These are phyloP conservation scores for Syngnathus rostellatus DNA, from an alignment of 2,797 vertebrate genomes.

Conservation along the genomic window DNA sequence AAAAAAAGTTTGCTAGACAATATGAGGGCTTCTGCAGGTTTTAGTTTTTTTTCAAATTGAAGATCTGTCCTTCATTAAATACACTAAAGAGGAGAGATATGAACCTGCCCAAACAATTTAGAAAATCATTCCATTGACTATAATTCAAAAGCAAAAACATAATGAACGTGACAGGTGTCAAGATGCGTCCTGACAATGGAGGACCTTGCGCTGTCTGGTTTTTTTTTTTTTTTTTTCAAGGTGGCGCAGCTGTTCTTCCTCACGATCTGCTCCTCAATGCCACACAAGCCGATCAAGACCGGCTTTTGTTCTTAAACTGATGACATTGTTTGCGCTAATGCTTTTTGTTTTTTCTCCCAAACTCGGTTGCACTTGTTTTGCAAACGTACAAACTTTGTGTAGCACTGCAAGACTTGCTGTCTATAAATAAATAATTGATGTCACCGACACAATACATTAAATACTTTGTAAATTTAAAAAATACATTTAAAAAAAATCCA, in stretches of 20 bases:
- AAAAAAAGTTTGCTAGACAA: no score
- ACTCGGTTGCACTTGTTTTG: conserved; percentile 6
- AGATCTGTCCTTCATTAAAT: background rate
- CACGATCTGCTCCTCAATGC: conserved; percentile 60
- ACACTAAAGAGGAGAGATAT: background rate
- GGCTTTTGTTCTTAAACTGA: conserved; percentile 61
- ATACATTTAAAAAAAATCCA: no score
- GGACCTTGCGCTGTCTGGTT: conserved; percentile 44
- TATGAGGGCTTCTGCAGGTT: background rate
- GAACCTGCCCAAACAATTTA: conserved; percentile 1
- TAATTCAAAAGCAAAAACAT: conserved; percentile 59
- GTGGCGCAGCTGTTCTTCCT: conserved; percentile 63
- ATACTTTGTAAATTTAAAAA: no score
- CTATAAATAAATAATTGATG: no score
- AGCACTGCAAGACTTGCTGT: background rate
- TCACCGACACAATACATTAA: no score
- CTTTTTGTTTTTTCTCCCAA: conserved; percentile 44
- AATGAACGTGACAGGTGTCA: conserved; percentile 65
- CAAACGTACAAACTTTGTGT: background rate
- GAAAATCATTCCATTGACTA: conserved; percentile 37
- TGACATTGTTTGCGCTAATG: conserved; percentile 57
- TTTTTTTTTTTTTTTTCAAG: conserved; percentile 40
- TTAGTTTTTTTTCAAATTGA: background rate
- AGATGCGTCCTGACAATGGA: conserved; percentile 66
- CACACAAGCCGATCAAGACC: conserved; percentile 53